Evolutionary conservation across 2,888 invertebrate species (phyloP).

Genomic region (Andrena hattorfiana): DNA sequence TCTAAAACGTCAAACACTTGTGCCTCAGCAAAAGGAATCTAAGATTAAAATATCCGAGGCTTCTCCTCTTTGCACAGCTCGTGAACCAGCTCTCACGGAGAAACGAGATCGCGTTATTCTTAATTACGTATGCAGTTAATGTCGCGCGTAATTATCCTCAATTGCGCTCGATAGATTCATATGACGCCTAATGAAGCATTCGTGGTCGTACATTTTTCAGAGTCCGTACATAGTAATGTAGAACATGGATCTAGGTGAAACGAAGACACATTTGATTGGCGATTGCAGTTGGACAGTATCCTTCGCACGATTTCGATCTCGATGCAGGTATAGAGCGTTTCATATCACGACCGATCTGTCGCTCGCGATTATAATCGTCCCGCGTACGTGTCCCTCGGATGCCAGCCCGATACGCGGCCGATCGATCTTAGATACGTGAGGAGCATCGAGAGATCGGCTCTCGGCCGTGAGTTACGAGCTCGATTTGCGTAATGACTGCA

Average conservation of each 20-base stretch:
- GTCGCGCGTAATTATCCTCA: conserved; percentile 33
- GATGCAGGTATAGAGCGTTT: conserved; percentile 1
- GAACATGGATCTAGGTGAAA: not conserved
- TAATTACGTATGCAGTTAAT: conserved; percentile 34
- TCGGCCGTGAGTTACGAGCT: conserved; percentile 50
- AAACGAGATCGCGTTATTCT: conserved; percentile 35
- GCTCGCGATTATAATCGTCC: conserved; percentile 29
- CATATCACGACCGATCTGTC: conserved; percentile 25
- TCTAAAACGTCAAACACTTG: not conserved
- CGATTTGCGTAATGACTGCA: conserved; percentile 59
- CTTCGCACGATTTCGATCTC: conserved; percentile 33
- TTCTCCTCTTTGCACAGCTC: not conserved
- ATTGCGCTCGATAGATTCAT: conserved; percentile 20
- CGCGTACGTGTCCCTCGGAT: conserved; percentile 2
- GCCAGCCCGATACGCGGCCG: conserved; percentile 28
- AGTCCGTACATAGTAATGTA: no score
- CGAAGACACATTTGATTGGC: not conserved
- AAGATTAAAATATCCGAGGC: conserved; percentile 10
- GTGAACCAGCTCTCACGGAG: conserved; percentile 30
- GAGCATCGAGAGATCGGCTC: conserved; percentile 36
- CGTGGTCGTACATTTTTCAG: not conserved
- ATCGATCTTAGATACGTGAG: conserved; percentile 53
- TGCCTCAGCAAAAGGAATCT: not conserved
- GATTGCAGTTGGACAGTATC: not conserved
- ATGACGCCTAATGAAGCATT: conserved; percentile 17